Percentiles rank a stretch among this genome's conserved stretches.
Conservation (phyloP, 2,113 vertebrate species). For the Pan troglodytes region DNA sequence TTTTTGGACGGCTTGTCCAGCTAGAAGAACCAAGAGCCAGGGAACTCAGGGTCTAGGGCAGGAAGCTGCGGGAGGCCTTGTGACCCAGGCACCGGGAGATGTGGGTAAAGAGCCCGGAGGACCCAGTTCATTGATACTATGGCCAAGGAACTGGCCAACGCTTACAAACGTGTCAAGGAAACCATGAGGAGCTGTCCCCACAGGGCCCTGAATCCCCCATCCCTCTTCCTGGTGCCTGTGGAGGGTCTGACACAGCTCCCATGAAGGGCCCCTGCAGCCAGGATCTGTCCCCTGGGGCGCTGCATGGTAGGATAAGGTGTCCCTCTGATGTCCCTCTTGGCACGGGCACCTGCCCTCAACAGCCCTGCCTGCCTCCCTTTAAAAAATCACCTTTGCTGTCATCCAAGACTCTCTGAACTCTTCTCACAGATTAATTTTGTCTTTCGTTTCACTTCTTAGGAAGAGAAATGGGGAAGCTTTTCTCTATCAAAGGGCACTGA, state of each 20-base stretch:
- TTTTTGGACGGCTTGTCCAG: not conserved
- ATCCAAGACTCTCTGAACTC: not conserved
- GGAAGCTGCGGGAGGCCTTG: not conserved
- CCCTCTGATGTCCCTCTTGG: not conserved
- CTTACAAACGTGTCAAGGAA: not conserved
- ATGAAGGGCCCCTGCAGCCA: not conserved
- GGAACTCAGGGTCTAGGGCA: not conserved
- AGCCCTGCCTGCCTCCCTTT: not conserved
- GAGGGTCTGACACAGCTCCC: not conserved
- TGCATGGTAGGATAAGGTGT: no score
- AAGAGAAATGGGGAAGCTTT: not conserved
- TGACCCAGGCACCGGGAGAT: no score
- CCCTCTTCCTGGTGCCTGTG: fast-evolving
- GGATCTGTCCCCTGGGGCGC: fast-evolving
- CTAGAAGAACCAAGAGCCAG: not conserved
- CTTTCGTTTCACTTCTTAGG: not conserved
- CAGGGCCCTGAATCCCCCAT: not conserved
- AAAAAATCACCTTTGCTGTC: not conserved
- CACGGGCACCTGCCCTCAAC: not conserved
- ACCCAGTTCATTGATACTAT: not conserved
- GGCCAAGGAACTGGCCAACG: not conserved
- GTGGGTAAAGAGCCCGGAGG: no score
- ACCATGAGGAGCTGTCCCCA: not conserved
- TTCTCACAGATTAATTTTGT: not conserved
- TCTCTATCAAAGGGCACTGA: not conserved